Evolutionary conservation across 2,113 vertebrate genomes (phyloP).

Genomic region (Oryzias woworae): DNA sequence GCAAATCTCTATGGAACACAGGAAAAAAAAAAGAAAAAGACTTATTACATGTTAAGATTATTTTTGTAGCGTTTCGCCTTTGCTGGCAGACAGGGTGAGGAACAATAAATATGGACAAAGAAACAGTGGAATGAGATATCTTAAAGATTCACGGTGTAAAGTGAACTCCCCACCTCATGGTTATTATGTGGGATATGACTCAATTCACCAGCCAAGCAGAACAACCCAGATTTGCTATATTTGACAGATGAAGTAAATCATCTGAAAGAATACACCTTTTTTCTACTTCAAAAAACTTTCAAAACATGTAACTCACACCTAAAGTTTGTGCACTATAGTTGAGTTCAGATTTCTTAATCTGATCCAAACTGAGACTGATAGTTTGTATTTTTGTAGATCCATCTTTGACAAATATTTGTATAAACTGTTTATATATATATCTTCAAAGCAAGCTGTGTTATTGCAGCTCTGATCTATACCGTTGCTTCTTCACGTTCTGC

Average conservation of each 20-base stretch:
- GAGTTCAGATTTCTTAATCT: constrained; percentile 14
- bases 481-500: constrained; percentile 55
- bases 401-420: no score
- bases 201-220: constrained; percentile 11
- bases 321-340: neutral
- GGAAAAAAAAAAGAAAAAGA: neutral
- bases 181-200: constrained; percentile 24
- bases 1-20: neutral
- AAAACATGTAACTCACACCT: constrained; percentile 14
- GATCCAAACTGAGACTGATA: constrained; percentile 12
- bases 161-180: constrained; percentile 24
- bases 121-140: constrained; percentile 15
- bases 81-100: neutral
- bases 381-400: no score
- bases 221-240: constrained; percentile 40
- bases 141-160: constrained; percentile 29
- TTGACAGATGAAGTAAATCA: constrained; percentile 53
- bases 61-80: constrained; percentile 4
- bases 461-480: constrained; percentile 7
- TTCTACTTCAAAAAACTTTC: constrained; percentile 29
- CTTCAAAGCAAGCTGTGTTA: no score
- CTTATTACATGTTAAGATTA: constrained; percentile 4
- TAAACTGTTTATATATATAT: no score
- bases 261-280: constrained; percentile 37
- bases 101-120: constrained; percentile 2